Base-by-base conservation (phyloP, 2,113 vertebrate species). In the Mastomys natalensis region DNA sequence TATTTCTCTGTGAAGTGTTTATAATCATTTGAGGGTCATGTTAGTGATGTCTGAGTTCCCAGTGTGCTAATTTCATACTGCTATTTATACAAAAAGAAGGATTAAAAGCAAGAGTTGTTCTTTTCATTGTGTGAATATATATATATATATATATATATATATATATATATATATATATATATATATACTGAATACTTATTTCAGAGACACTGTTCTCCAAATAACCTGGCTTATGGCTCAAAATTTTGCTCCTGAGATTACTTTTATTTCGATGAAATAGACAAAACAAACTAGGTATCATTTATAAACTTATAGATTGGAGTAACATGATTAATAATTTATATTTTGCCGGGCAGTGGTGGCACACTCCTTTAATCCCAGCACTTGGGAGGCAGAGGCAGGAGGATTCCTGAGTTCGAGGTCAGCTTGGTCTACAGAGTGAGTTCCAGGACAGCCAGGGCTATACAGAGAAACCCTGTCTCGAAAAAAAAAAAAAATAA, bases 1-100 rank as follows among this genome's bases (percentile, higher is more conserved):
- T 87, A 96, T 96, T 45, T 96, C 89, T 92, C 72, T 72, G 86
- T 80, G 34, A 96, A 98, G 95, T 37, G 3, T 64, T 93, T 97
- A 97, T n/a, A 92, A 29, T 43, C 89, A 81, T 86, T 92, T 92
- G 53, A 97, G 89, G 77, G 26, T 87, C 84, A 45, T 48, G 10
- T 66, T 91, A 78, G 31, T 68, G 76, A 93, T 73, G 51, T 72
- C 72, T 86, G 62, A 87, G 45, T 68, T 97, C 22, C 45, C 10
- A 91, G 68, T 88, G 21, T 91, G 58, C 43, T 97, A 58, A 89
- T 94, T 95, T 95, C 72, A 74, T 84, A 51, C 58, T 48, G 19
- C 37, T 94, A 55, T 92, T 95, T 95, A 91, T 91, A 53, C 5
- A 82, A 4, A 31, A 84, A 9, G 15, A 55, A 92, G 60, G 55